Percentiles rank a stretch among this genome's conserved stretches.
These are phyloP conservation scores for Crenuchus spilurus DNA, from an alignment of 2,797 vertebrate genomes.

Conservation along the genomic window DNA sequence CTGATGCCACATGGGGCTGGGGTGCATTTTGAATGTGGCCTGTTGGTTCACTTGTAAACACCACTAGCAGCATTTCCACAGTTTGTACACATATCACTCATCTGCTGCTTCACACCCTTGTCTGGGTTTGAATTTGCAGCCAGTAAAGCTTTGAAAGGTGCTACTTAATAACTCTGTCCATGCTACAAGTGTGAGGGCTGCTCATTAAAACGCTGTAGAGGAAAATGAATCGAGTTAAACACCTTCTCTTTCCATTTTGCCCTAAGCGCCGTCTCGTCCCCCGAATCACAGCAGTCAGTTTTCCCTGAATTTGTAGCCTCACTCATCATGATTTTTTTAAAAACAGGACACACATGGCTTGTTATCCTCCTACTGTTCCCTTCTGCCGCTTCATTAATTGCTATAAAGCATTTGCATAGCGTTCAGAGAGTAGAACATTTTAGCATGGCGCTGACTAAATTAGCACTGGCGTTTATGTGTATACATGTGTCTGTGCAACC, in stretches of 20 bases:
- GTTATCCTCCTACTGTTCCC: constrained; percentile 42
- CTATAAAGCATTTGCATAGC: constrained; percentile 44
- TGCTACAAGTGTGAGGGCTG: background rate
- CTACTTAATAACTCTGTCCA: background rate
- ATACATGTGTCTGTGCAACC: background rate
- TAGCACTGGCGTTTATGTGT: background rate
- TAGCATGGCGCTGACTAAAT: constrained; percentile 34
- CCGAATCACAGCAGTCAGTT: constrained; percentile 13
- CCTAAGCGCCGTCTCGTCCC: constrained; percentile 18
- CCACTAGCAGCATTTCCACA: background rate
- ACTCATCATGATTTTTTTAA: background rate
- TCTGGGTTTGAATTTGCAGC: background rate
- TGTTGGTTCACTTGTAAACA: background rate
- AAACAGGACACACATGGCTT: constrained; percentile 28
- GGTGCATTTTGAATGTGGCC: background rate
- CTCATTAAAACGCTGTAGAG: constrained; percentile 34
- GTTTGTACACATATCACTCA: constrained; percentile 10
- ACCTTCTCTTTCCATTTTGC: constrained; percentile 20
- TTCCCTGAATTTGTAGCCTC: constrained; percentile 27
- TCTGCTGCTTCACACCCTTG: background rate
- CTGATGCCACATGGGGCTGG: constrained; percentile 17
- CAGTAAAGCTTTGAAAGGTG: background rate
- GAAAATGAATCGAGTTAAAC: constrained; percentile 24
- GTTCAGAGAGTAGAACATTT: constrained; percentile 22
- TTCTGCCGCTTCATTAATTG: constrained; percentile 46